A percentile compares a stretch with the other conserved stretches of the same genome.
Evolutionary conservation across 2,797 vertebrate species (phyloP).

Genomic region (Holocentrus rufus): DNA sequence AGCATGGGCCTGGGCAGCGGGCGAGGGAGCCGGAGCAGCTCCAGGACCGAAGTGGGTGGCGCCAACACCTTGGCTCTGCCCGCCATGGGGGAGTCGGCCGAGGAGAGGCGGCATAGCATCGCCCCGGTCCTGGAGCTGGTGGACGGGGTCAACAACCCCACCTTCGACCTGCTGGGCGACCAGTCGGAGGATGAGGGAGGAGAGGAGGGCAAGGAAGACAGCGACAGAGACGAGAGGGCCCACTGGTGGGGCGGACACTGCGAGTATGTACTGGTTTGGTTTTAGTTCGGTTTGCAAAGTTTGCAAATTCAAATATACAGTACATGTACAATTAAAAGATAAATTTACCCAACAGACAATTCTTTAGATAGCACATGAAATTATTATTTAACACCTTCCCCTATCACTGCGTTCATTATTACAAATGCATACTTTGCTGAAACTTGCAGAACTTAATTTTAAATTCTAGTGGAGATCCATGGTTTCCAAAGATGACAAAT

Average conservation of each 20-base stretch:
- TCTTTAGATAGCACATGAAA: too few species aligned
- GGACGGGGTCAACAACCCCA: constrained; percentile 79
- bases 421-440: too few species aligned
- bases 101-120: constrained; percentile 86
- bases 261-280: too few species aligned
- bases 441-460: too few species aligned
- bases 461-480: too few species aligned
- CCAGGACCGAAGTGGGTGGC: constrained; percentile 73
- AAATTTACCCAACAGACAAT: too few species aligned
- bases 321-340: too few species aligned
- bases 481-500: too few species aligned
- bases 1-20: constrained; percentile 58
- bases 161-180: constrained; percentile 86
- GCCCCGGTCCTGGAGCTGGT: constrained; percentile 87
- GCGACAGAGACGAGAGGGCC: constrained; percentile 75
- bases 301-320: too few species aligned
- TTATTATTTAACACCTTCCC: too few species aligned
- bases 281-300: too few species aligned
- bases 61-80: constrained; percentile 83
- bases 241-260: constrained; percentile 83
- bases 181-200: constrained; percentile 85
- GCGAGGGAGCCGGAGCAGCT: constrained; percentile 73
- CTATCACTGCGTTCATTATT: too few species aligned
- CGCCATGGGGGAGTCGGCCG: constrained; percentile 65
- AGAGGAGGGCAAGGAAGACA: constrained; percentile 83